Percentiles rank a stretch among this genome's conserved stretches.
phyloP scores from a whole-genome alignment of 2,888 invertebrate species.

The Calliphora vomitoria region DNA sequence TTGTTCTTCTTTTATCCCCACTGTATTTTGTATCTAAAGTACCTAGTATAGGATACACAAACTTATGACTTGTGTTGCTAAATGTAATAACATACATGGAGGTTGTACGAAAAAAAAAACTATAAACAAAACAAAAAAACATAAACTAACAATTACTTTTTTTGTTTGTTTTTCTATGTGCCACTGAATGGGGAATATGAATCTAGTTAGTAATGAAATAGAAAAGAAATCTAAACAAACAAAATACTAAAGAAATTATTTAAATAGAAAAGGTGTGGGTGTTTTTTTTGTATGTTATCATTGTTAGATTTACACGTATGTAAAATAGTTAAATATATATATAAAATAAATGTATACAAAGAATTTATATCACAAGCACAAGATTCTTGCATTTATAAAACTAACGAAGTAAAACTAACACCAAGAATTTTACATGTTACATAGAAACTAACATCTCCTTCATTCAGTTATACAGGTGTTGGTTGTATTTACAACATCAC shows the following conservation, averaged over 20 bases:
- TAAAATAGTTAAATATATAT: slow-evolving; percentile 4
- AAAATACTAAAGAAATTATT: slow-evolving; percentile 3
- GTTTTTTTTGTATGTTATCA: not conserved
- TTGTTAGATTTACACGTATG: not conserved
- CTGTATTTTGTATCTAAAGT: not conserved
- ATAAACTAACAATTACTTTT: slow-evolving; percentile 35
- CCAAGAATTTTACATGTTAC: slow-evolving; percentile 21
- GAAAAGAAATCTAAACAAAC: not conserved
- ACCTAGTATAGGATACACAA: not conserved
- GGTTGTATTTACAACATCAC: slow-evolving; percentile 8
- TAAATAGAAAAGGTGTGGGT: not conserved
- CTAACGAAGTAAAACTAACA: slow-evolving; percentile 30
- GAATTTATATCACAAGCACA: not conserved
- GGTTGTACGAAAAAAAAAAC: not conserved
- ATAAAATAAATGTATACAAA: not conserved
- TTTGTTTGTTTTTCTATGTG: slow-evolving; percentile 1
- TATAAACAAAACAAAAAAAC: not conserved
- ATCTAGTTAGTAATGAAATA: slow-evolving; percentile 17
- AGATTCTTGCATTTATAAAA: slow-evolving; percentile 21
- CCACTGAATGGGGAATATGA: slow-evolving; percentile 16
- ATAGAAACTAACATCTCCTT: not conserved
- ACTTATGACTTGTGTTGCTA: not conserved
- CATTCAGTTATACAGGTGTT: slow-evolving; percentile 39
- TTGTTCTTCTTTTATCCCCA: no score
- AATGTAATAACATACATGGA: slow-evolving; percentile 17